phyloP scores from a whole-genome alignment of 2,113 vertebrate genomes.

The Lepisosteus osseus region DNA sequence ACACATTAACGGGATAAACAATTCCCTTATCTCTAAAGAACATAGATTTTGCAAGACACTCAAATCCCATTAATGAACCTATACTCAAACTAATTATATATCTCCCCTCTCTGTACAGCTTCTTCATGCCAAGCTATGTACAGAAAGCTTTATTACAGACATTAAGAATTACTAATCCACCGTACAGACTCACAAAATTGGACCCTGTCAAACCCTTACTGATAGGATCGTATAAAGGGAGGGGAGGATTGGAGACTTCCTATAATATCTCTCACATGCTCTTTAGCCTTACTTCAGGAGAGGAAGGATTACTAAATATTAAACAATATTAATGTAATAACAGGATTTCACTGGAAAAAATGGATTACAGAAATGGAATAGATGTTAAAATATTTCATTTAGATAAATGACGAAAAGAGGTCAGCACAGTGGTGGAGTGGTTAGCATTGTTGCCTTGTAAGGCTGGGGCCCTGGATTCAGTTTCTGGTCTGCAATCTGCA shows the following conservation, averaged over 20 bases:
- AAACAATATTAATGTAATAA: no score
- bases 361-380: neutral
- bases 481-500: no score
- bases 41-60: conserved; percentile 54
- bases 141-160: conserved; percentile 35
- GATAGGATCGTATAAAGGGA: conserved; percentile 8
- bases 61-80: conserved; percentile 68
- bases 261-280: neutral
- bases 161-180: conserved; percentile 53
- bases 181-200: conserved; percentile 31
- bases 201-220: conserved; percentile 31
- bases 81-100: conserved; percentile 50
- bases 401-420: no score
- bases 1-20: conserved; percentile 76
- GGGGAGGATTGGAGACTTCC: conserved; percentile 2
- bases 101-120: conserved; percentile 29
- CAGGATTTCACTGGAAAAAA: neutral
- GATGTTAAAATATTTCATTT: neutral
- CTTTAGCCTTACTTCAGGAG: no score
- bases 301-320: no score
- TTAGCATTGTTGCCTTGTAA: no score
- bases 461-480: no score
- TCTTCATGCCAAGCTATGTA: conserved; percentile 38
- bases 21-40: conserved; percentile 63
- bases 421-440: no score